A percentile compares a stretch with the other conserved stretches of the same genome.
These are phyloP conservation scores for Sebastes hubbsi DNA, from an alignment of 2,797 vertebrate genomes.

Conservation along the genomic window DNA sequence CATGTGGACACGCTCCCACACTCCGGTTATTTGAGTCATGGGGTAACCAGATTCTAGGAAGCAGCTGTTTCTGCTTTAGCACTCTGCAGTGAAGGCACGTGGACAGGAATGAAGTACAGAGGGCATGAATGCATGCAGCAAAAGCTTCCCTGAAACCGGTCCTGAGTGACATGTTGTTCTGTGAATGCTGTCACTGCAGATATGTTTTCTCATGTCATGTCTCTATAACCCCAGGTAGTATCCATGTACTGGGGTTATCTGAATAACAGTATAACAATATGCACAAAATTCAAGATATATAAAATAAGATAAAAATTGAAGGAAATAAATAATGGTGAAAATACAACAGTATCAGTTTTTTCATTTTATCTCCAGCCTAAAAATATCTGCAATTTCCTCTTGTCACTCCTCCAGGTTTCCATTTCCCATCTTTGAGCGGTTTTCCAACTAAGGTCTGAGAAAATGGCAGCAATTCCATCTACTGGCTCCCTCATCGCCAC, in stretches of 20 bases:
- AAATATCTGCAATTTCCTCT: neutral
- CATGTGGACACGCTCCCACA: constrained; percentile 5
- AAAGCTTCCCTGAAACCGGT: neutral
- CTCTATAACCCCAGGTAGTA: neutral
- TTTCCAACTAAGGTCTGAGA: constrained; percentile 63
- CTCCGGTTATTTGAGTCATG: constrained; percentile 40
- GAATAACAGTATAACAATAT: neutral
- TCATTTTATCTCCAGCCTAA: neutral
- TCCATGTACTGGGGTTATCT: neutral
- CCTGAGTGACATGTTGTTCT: neutral
- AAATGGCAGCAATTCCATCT: constrained; percentile 96
- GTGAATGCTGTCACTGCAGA: neutral
- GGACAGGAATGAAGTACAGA: neutral
- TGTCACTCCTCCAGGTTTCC: constrained; percentile 46
- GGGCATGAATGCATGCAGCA: neutral
- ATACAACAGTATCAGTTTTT: neutral
- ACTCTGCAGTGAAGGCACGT: neutral
- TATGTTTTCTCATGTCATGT: neutral
- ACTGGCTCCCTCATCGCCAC: constrained; percentile 94
- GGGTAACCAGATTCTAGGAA: constrained; percentile 38
- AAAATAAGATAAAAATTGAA: neutral
- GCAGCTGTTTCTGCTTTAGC: constrained; percentile 48
- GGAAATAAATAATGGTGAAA: neutral
- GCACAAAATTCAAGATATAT: neutral
- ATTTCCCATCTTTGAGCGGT: constrained; percentile 65